Conservation (phyloP, 2,113 vertebrate genomes). For the Lagopus muta region DNA sequence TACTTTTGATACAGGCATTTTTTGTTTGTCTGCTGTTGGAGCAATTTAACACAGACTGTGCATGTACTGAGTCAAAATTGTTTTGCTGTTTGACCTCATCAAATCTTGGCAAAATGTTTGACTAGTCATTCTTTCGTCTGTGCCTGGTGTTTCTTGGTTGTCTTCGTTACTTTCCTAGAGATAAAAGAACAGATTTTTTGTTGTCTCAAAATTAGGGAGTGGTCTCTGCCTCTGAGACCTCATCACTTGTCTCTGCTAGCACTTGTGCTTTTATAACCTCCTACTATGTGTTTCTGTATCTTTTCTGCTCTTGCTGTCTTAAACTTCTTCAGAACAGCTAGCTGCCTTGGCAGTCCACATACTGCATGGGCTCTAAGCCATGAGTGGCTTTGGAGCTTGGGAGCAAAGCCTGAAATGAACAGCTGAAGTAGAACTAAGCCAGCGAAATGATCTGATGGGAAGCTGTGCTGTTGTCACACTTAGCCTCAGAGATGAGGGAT, state of each 20-base stretch:
- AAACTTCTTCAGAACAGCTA: conserved; percentile 24
- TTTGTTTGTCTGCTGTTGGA: neutral
- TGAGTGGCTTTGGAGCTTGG: conserved; percentile 45
- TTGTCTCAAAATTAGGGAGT: neutral
- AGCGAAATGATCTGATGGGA: conserved; percentile 33
- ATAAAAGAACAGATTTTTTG: neutral
- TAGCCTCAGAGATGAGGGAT: conserved; percentile 22
- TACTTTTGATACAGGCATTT: neutral
- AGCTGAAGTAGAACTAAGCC: conserved; percentile 57
- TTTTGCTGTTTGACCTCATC: neutral
- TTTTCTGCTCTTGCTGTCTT: conserved; percentile 1
- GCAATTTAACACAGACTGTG: neutral
- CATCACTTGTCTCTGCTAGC: neutral
- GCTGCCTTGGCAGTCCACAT: conserved; percentile 29
- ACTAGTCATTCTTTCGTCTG: neutral
- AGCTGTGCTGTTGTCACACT: conserved; percentile 8
- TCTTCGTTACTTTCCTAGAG: neutral
- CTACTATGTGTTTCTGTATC: neutral
- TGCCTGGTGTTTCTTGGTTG: neutral
- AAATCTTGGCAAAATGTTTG: neutral
- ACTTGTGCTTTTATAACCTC: neutral
- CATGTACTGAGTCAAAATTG: neutral
- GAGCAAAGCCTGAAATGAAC: conserved; percentile 47
- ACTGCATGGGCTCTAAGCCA: conserved; percentile 43
- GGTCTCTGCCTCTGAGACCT: neutral